These are phyloP conservation scores for western clawed frog (Xenopus tropicalis) DNA, from an alignment of 2,113 vertebrate genomes.

Conservation along the genomic window DNA sequence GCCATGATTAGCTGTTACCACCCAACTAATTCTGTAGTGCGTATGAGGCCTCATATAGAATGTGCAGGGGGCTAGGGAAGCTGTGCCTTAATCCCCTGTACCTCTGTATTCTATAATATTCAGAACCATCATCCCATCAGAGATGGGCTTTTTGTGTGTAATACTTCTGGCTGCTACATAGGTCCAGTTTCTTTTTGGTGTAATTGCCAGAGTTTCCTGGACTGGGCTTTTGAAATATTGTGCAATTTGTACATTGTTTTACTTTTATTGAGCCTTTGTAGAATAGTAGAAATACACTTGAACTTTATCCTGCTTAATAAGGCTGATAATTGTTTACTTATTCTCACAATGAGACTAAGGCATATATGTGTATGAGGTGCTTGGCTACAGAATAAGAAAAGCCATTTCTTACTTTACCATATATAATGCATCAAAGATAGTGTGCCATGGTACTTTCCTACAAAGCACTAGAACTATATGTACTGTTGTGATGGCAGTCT, in stretches of 20 bases:
- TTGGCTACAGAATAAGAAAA: not conserved
- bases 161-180: not conserved
- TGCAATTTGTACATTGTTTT: constrained; percentile 6
- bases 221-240: not conserved
- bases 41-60: not conserved
- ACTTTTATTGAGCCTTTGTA: constrained; percentile 1
- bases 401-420: not conserved
- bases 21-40: too few species aligned
- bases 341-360: not conserved
- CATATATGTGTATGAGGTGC: not conserved
- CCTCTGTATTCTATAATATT: not conserved
- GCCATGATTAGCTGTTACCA: too few species aligned
- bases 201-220: not conserved
- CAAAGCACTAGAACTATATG: not conserved
- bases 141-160: not conserved
- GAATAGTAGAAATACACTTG: not conserved
- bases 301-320: not conserved
- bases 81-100: not conserved
- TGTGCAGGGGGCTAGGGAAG: not conserved
- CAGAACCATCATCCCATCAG: not conserved
- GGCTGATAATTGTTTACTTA: not conserved
- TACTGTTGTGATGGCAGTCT: not conserved
- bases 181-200: not conserved
- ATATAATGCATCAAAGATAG: constrained; percentile 1
- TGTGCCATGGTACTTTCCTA: not conserved